These are phyloP conservation scores for Ashinkailepas kermadecensis DNA, from an alignment of 2,888 invertebrate species.

Conservation along the genomic window DNA sequence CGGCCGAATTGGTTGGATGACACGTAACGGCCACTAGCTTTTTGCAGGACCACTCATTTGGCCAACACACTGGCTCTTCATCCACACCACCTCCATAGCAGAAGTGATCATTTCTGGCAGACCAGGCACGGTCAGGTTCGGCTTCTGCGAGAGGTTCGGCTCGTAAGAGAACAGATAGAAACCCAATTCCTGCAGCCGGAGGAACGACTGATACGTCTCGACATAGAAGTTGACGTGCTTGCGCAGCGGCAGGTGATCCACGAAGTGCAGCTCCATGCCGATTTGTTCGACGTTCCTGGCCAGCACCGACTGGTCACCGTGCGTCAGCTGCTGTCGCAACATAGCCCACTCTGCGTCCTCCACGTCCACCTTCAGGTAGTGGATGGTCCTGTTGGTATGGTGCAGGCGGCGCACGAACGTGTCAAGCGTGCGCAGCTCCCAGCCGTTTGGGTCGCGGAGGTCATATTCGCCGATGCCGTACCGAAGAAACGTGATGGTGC, in stretches of 20 bases:
- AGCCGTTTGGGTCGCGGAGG: background rate
- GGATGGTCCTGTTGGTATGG: slow-evolving; percentile 14
- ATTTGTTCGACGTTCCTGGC: slow-evolving; percentile 8
- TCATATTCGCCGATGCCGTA: slow-evolving; percentile 5
- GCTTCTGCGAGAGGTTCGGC: background rate
- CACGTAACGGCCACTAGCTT: too few species aligned
- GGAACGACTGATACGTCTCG: background rate
- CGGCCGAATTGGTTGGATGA: too few species aligned
- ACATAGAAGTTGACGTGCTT: background rate
- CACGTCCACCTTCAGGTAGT: slow-evolving; percentile 29
- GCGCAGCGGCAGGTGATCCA: background rate
- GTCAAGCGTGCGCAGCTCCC: slow-evolving; percentile 38
- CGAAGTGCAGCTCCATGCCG: slow-evolving; percentile 2
- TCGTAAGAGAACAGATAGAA: background rate
- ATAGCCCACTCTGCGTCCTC: slow-evolving; percentile 23
- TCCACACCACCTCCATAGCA: slow-evolving; percentile 2
- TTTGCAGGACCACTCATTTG: too few species aligned
- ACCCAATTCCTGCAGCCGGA: background rate
- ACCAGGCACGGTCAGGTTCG: background rate
- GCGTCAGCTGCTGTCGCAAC: background rate
- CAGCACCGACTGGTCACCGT: background rate
- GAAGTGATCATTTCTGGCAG: background rate
- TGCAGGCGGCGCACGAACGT: slow-evolving; percentile 36
- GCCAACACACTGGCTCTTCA: background rate
- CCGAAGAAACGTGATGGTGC: slow-evolving; percentile 35